phyloP scores from a whole-genome alignment of 2,113 vertebrate species.

The Aptenodytes forsteri region DNA sequence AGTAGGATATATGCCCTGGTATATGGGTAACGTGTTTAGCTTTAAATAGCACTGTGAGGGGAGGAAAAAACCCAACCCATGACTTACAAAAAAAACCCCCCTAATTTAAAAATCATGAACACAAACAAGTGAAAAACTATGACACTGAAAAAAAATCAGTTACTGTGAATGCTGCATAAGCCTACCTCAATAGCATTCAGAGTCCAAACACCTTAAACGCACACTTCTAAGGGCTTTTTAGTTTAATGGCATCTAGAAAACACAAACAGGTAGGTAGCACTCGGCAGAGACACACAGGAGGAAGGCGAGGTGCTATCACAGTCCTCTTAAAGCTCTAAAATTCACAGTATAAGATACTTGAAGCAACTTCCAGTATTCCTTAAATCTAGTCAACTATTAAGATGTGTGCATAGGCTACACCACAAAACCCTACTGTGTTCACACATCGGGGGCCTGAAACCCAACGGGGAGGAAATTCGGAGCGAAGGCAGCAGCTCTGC shows the following conservation, averaged over 20 bases:
- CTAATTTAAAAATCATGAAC: conserved; percentile 38
- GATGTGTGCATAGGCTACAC: neutral
- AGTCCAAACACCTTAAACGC: conserved; percentile 18
- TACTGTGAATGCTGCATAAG: conserved; percentile 8
- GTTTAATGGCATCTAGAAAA: conserved; percentile 27
- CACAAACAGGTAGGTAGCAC: neutral
- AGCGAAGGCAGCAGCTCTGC: neutral
- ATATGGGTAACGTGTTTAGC: neutral
- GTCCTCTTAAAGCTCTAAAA: conserved; percentile 66
- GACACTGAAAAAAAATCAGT: neutral
- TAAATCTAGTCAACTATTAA: conserved; percentile 50
- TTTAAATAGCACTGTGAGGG: conserved; percentile 33
- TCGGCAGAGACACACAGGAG: neutral
- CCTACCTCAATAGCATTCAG: conserved; percentile 25
- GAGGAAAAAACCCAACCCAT: neutral
- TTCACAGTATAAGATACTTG: conserved; percentile 75
- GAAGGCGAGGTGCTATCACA: conserved; percentile 8
- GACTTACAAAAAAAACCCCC: neutral
- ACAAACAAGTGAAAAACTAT: conserved; percentile 37
- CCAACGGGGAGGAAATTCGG: neutral
- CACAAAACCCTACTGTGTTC: conserved; percentile 28
- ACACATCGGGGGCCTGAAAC: neutral
- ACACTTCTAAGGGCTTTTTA: conserved; percentile 37
- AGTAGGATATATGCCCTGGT: neutral
- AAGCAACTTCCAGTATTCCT: conserved; percentile 68